Evolutionary conservation across 2,113 vertebrate species (phyloP), one percentile per base, ranked within the genome.

Genomic region (Todiramphus saurophagus): DNA sequence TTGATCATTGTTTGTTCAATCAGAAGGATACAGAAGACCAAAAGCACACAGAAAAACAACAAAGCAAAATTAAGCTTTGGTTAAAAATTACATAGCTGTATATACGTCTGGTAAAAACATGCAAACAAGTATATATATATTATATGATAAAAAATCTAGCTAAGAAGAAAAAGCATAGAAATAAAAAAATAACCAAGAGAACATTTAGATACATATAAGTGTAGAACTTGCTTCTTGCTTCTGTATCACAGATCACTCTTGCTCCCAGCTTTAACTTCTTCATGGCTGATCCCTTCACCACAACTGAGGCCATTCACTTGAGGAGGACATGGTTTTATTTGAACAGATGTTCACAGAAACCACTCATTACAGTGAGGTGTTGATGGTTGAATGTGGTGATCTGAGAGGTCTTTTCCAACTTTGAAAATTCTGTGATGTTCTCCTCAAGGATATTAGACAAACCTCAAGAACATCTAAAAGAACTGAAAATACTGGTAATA

Each of bases 21-120:
- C 67, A 77, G 78, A 93, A 59, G 19, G 37, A 70, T 27, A 85
- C 81, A 88, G 93, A 95, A 94, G 78, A 76, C 20, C 62, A 53
- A 73, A 70, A 87, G 41, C 41, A 87, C 60, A 83, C 2, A 89
- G n/a, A 33, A 78, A 75, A 90, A 59, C 19, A 78, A 51, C 21
- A 72, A 70, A 75, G 46, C 23, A 89, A 92, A 91, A 94, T 93
- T 87, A 91, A 82, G 31, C 20, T 90, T 88, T 82, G n/a, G 58
- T 94, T 95, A 97, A 96, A 95, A 94, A 94, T 94, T 94, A 94
- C 91, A 79, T 76, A 70, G 23, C 3, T 82, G 8, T 41, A 62
- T 70, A 56, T 69, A 82, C 5, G 68, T 6, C 3, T 37, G n/a
- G 43, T 48, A 73, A 94, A 84, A 93, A n/a, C 10, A 78, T 20